Evolutionary conservation across 2,888 invertebrate species (phyloP).

Genomic region (Melieria picta): DNA sequence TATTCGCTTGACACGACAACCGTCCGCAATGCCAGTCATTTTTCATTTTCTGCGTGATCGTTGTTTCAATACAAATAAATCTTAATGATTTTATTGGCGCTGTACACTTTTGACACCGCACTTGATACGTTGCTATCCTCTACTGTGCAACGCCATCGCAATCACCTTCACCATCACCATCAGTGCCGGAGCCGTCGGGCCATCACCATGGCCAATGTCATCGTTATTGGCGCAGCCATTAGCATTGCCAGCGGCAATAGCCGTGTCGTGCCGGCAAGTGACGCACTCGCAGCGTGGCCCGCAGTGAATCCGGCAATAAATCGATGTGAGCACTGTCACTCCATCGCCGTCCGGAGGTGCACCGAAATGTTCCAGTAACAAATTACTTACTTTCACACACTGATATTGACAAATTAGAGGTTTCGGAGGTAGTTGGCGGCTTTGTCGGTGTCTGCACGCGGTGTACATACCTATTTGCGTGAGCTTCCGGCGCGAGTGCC

Average conservation of each 20-base stretch:
- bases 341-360: neutral
- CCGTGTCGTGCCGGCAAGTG: neutral
- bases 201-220: neutral
- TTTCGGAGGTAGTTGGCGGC: neutral
- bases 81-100: neutral
- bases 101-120: neutral
- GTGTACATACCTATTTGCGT: neutral
- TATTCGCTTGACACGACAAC: no score
- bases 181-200: neutral
- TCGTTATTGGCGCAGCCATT: neutral
- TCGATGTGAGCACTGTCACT: slow-evolving; percentile 38
- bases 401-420: slow-evolving; percentile 55
- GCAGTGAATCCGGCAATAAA: slow-evolving; percentile 44
- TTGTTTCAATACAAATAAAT: neutral
- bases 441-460: neutral
- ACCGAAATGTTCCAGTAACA: slow-evolving; percentile 25
- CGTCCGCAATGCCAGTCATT: no score
- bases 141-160: neutral
- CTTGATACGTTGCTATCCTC: neutral
- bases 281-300: neutral
- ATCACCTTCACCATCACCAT: neutral
- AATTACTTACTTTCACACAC: slow-evolving; percentile 32
- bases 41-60: no score
- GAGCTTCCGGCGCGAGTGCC: neutral
- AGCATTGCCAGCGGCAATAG: no score